Percentiles rank a stretch among this genome's conserved stretches.
Conservation (phyloP, 2,888 invertebrate species). For the Cordilura impudica region DNA sequence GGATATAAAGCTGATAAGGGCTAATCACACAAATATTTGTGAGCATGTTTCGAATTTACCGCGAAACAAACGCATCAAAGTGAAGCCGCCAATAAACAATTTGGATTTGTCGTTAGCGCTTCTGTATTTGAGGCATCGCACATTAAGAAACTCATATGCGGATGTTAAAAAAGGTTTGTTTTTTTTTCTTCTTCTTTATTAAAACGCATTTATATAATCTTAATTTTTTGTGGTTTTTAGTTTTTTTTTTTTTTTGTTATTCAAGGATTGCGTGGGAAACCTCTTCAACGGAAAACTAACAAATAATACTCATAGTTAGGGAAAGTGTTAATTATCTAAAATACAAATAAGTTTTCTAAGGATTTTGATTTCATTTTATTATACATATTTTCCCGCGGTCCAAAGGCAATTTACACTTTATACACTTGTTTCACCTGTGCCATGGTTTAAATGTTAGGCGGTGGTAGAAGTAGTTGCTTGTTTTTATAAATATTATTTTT, state of each 20-base stretch:
- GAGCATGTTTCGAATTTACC: slow-evolving; percentile 67
- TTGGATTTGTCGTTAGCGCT: slow-evolving; percentile 70
- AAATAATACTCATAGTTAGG: not conserved
- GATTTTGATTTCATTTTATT: slow-evolving; percentile 41
- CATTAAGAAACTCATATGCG: slow-evolving; percentile 27
- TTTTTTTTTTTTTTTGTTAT: slow-evolving; percentile 61
- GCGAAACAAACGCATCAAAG: slow-evolving; percentile 60
- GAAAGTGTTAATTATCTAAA: slow-evolving; percentile 71
- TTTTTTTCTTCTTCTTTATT: too few relatives aligned
- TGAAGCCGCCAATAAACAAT: slow-evolving; percentile 41
- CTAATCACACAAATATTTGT: slow-evolving; percentile 76
- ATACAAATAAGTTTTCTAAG: slow-evolving; percentile 34
- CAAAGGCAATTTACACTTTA: slow-evolving; percentile 63
- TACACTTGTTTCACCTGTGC: slow-evolving; percentile 70
- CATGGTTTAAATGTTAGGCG: slow-evolving; percentile 33
- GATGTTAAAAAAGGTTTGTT: slow-evolving; percentile 50
- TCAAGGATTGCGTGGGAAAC: slow-evolving; percentile 70
- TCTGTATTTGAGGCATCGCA: slow-evolving; percentile 68
- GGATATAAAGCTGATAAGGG: slow-evolving; percentile 69
- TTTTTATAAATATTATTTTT: too few relatives aligned
- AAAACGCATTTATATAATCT: slow-evolving; percentile 67
- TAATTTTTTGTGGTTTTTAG: slow-evolving; percentile 65
- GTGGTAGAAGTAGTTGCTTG: slow-evolving; percentile 1
- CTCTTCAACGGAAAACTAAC: too few relatives aligned
- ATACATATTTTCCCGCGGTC: slow-evolving; percentile 63